Base-by-base conservation (phyloP, 2,797 vertebrate species). In the Euphonia xanthogaster region DNA sequence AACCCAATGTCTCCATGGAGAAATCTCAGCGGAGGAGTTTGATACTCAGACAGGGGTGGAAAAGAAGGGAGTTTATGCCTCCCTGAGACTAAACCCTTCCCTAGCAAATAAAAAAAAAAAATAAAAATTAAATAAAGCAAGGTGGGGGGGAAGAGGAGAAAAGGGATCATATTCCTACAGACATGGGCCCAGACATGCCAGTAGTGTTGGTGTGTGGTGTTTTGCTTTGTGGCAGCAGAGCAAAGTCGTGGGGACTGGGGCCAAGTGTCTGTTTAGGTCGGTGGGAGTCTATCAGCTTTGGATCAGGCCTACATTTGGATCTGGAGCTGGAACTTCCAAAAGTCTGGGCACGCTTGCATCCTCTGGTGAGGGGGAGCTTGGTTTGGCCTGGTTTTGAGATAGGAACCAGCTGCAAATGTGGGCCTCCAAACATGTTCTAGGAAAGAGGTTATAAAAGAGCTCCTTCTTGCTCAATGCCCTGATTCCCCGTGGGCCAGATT, bases 1-100 rank as follows among this genome's bases (percentile, higher is more conserved):
- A 97, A 97, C 90, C 95, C 97, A 96, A 86, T 55, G 93, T 97
- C 96, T 97, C 94, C 96, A 77, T 62, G 8, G 96, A 97, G 97
- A 97, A 93, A 88, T 94, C 92, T 84, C 94, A 90, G 96, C 1
- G 86, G 53, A 96, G 88, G 75, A 72, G 87, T 53, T 86, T 87
- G 86, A n/a, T 78, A 76, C 81, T 86, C 90, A 86, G 67, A 89
- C 93, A 74, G 71, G 21, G 51, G 62, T 92, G 73, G 94, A 96
- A 94, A 93, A 95, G 91, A 85, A 87, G 88, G 86, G 96, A 89
- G 66, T 70, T 68, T 83, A 55, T 77, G 88, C 86, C 94, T 96
- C 93, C 88, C 72, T 77, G 79, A 96, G 93, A 94, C 73, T 75
- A 84, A 74, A 28, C 67, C 75, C 60, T 95, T 80, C 45, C 80